Evolutionary conservation across 2,797 vertebrate species (phyloP), one percentile per base, ranked within the genome.

Genomic region (Manis javanica): DNA sequence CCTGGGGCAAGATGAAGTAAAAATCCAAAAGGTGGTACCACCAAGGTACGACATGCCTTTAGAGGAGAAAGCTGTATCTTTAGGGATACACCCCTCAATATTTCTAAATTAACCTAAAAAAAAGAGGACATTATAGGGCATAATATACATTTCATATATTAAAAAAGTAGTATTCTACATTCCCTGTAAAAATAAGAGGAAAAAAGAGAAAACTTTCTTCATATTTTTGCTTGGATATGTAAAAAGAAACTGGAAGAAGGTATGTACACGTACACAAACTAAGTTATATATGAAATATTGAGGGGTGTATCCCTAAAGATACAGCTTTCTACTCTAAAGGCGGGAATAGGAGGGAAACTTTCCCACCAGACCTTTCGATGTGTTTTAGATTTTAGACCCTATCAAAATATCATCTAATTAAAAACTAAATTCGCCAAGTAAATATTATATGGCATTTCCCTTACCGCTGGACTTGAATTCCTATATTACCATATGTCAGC

Each of bases 331-430:
- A 34, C 34, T 34, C 34, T 34, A 34, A 34, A 34, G 34, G 34
- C n/a, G 88, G 24, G 46, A 91, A 37, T 7, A 8, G 39, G 5
- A 55, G 7, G 15, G 53, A 87, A 91, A 96, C 26, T 69, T 79
- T 53, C 19, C 23, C 37, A 85, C 2, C 13, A 2, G 37, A 75
- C 39, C 51, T 87, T 84, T 75, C 53, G 55, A 24, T 5, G 3
- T 51, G 31, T 55, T 90, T 91, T 64, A 39, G 26, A 31, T 92
- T 94, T 93, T 49, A 78, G 96, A 91, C 18, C 11, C 10, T 34
- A 7, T 21, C 74, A 83, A 15, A 49, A 63, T 26, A 79, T 24
- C n/a, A 89, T 31, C n/a, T 63, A 87, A 68, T 71, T 79, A 79
- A 75, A 95, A 87, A 64, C 34, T 39, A 55, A 93, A 69, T 59